Evolutionary conservation across 1,140 invertebrate genomes (phyloP), one percentile per base, ranked within the genome.

Genomic region (Pseudoatta argentina): DNA sequence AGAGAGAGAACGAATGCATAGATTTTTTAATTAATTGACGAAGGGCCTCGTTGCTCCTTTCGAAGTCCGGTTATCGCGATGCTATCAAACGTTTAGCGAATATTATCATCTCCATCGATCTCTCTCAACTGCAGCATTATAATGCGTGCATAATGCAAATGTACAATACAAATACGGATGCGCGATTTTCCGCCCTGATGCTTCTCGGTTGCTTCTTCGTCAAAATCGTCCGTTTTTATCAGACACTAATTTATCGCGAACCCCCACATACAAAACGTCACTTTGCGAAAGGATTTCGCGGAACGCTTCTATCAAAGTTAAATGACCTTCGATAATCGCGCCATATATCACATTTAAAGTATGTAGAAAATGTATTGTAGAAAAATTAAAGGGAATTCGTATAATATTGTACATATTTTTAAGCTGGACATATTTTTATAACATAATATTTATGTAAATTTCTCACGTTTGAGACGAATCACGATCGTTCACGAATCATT

Each of bases 31-130:
- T 8, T 27, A 34, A 67, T 79, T 53, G 77, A 14, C 0, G 64
- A 81, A 71, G 66, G 21, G 30, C 39, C 18, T 51, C 48, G 24
- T 16, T 2, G 34, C 34, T 69, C 2, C 18, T 71, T 5, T 14
- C 63, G 4, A 81, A 57, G 21, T 39, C 24, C 5, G 6, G 24
- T n/a, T 21, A 51, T 44, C 51, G 51, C 66, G 34, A 71, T 64
- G 16, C 3, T 44, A 85, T 57, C 59, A n/a, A 85, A 14, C 16
- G 48, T 55, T 85, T 76, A 63, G 71, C 78, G 21, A 48, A 71
- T 71, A 18, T n/a, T 79, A 81, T 81, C 78, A 24, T 16, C 34
- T 57, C 16, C 18, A 39, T 27, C 59, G 39, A 77, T 77, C 53
- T 76, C 6, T 64, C 44, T 53, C 6, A 61, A 30, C 44, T 18